Base-by-base conservation (phyloP, 2,888 invertebrate genomes). In the Teleogryllus oceanicus region DNA sequence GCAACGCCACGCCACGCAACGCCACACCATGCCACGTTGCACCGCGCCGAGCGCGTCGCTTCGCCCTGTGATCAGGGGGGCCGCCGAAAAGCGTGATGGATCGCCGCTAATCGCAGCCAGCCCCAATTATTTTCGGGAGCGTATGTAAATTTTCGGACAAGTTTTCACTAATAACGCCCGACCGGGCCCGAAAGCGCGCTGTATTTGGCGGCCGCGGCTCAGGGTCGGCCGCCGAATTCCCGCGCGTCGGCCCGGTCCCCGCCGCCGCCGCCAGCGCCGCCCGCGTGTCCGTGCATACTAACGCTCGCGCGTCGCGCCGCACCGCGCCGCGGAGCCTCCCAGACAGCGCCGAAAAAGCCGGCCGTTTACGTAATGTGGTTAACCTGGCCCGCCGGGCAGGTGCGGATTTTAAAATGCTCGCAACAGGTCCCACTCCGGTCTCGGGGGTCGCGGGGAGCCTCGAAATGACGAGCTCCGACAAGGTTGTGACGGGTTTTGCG, bases 91-190 rank as follows among this genome's bases (percentile, higher is more conserved):
- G 13, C 62, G 62, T 62, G 62, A 62, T 62, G 62, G 62, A 62
- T 62, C 62, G 62, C 62, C n/a, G 62, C 62, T 62, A 62, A 62
- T 62, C 62, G n/a, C 62, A 62, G 62, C 16, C 62, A n/a, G 4
- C n/a, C 62, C 62, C 13, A 62, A 18, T 62, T 18, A 18, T 62
- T n/a, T 13, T 13, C 13, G 16, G 62, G n/a, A 62, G 62, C n/a
- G 16, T 62, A 62, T 62, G 62, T 62, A 62, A 62, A 62, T 62
- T 62, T 62, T 62, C 62, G 62, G 62, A 62, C 62, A 62, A 62
- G 62, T 62, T 62, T 62, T 62, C 62, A n/a, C 62, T 62, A 62
- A 62, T 62, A 62, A 11, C 62, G 62, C 16, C 62, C n/a, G 62
- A 11, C 62, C 62, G 62, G 62, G 62, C 62, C 62, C 62, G n/a